Conservation (phyloP, 2,797 vertebrate genomes). For the Cryptoprocta ferox region DNA sequence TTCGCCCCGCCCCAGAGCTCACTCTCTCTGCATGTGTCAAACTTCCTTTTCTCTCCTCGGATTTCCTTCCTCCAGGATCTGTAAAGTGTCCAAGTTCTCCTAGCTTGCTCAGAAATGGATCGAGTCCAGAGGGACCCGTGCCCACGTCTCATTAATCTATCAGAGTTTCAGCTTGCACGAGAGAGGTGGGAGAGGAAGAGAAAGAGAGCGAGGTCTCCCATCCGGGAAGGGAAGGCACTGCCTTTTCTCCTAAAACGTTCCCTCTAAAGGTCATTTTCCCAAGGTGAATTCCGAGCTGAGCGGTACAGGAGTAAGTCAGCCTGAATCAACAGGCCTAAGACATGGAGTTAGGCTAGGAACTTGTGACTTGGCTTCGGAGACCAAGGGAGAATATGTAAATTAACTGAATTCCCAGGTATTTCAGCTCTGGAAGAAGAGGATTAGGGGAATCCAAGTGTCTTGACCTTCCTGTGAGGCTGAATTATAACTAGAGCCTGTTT, state of each 20-base stretch:
- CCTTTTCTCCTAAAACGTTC: not conserved
- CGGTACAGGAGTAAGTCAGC: not conserved
- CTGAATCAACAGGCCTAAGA: constrained; percentile 62
- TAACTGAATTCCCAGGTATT: constrained; percentile 72
- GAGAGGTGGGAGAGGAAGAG: constrained; percentile 56
- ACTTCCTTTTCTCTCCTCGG: constrained; percentile 73
- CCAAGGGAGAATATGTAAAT: constrained; percentile 65
- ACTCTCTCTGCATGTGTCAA: constrained; percentile 58
- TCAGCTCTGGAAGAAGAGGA: constrained; percentile 72
- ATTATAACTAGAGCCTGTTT: constrained; percentile 58
- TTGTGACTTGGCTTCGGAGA: constrained; percentile 48
- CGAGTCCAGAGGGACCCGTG: constrained; percentile 73
- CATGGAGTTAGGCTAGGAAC: constrained; percentile 58
- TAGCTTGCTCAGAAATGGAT: constrained; percentile 80
- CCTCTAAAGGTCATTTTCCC: not conserved
- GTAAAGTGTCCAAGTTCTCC: constrained; percentile 82
- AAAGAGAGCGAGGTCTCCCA: not conserved
- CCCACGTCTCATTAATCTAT: constrained; percentile 76
- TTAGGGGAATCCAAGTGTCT: constrained; percentile 64
- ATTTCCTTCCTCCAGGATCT: constrained; percentile 73
- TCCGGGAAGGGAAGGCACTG: not conserved
- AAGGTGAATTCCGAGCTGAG: constrained; percentile 53
- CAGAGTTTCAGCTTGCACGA: constrained; percentile 41
- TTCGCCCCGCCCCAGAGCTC: constrained; percentile 52
- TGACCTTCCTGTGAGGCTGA: constrained; percentile 77